These are phyloP conservation scores for Coracias cyanogaster DNA, from an alignment of 2,797 vertebrate species.

Conservation along the genomic window DNA sequence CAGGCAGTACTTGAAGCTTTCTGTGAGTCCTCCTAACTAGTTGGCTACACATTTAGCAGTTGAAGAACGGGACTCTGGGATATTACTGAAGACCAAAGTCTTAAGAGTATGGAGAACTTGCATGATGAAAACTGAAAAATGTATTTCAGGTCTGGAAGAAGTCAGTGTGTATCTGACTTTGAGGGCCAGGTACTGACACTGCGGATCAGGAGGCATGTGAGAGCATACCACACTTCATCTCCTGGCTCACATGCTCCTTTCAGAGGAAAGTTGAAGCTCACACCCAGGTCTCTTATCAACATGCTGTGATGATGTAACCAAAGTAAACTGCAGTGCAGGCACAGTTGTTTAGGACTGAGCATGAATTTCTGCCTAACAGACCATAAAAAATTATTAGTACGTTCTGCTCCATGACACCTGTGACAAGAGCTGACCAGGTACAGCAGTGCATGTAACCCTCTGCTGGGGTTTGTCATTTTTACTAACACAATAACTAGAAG, in stretches of 20 bases:
- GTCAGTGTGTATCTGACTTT: not conserved
- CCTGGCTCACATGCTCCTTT: not conserved
- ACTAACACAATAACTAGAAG: not conserved
- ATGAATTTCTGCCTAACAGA: not conserved
- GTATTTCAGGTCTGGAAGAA: not conserved
- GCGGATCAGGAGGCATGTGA: not conserved
- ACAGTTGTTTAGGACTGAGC: not conserved
- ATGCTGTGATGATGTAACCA: not conserved
- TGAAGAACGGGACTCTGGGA: not conserved
- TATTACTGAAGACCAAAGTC: not conserved
- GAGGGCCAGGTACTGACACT: not conserved
- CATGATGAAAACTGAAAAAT: not conserved
- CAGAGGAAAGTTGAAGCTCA: not conserved
- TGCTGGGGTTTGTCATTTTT: not conserved
- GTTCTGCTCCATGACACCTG: not conserved
- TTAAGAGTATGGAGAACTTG: not conserved
- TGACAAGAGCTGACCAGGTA: not conserved
- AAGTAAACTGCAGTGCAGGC: not conserved
- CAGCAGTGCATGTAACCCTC: not conserved
- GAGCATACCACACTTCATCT: rapidly evolving
- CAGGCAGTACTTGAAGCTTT: not conserved
- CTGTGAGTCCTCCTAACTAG: not conserved
- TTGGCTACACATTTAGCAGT: not conserved
- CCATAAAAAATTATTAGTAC: not conserved
- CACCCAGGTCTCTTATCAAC: not conserved